These are phyloP conservation scores for Falco peregrinus DNA, from an alignment of 2,797 vertebrate species.

Conservation along the genomic window DNA sequence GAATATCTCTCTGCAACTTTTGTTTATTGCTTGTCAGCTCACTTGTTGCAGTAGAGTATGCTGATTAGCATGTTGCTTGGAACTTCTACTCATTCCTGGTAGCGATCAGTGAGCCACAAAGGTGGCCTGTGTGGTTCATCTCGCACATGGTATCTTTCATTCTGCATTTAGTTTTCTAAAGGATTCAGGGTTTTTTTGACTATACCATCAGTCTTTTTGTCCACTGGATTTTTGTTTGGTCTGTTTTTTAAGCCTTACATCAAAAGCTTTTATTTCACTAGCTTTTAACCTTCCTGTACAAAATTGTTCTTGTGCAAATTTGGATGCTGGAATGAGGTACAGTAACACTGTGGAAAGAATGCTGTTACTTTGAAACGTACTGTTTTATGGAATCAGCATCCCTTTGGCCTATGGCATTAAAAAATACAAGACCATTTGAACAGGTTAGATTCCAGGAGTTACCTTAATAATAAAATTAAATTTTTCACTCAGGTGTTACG, in stretches of 20 bases:
- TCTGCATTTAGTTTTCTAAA: neutral
- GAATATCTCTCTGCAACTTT: neutral
- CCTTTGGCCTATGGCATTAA: neutral
- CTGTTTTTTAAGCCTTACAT: neutral
- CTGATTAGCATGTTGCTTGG: neutral
- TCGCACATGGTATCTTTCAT: accelerated
- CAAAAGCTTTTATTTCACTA: neutral
- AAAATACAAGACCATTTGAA: neutral
- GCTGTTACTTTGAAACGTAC: neutral
- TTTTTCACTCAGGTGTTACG: constrained; percentile 83
- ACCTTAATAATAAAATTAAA: neutral
- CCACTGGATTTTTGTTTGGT: neutral
- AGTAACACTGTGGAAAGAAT: neutral
- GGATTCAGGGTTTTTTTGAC: neutral
- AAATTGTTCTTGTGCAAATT: neutral
- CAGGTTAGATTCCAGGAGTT: neutral
- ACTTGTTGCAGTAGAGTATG: neutral
- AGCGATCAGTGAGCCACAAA: neutral
- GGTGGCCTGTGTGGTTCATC: neutral
- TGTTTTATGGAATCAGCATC: neutral
- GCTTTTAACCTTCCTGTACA: neutral
- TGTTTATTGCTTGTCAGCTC: neutral
- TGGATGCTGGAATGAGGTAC: neutral
- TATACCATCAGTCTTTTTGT: accelerated
- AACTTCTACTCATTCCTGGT: neutral